Conservation (phyloP, 2,888 invertebrate species). For the Xylocampa areola region DNA sequence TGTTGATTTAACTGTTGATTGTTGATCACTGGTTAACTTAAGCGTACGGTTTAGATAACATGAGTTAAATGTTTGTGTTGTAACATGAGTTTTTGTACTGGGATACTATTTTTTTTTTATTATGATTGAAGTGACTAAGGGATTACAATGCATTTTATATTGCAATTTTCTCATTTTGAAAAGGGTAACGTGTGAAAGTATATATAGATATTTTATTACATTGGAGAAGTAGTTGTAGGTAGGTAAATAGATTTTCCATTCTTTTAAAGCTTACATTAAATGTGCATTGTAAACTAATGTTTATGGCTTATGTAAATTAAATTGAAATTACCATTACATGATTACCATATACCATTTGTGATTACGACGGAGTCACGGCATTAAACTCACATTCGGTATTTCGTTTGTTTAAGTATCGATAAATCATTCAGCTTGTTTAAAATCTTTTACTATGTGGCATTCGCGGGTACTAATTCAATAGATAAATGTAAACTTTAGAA, state of each 20-base stretch:
- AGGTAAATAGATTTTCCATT: neutral
- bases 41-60: neutral
- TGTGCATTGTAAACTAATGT: conserved; percentile 43
- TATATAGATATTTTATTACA: too few species aligned
- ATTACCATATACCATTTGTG: conserved; percentile 60
- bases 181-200: too few species aligned
- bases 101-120: too few species aligned
- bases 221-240: neutral
- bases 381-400: conserved; percentile 59
- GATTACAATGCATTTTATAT: too few species aligned
- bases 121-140: too few species aligned
- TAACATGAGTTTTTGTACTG: too few species aligned
- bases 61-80: too few species aligned
- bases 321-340: conserved; percentile 47
- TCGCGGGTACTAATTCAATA: conserved; percentile 13
- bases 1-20: conserved; percentile 25
- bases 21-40: conserved; percentile 24
- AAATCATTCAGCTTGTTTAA: conserved; percentile 49
- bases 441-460: conserved; percentile 32
- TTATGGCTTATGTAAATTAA: conserved; percentile 50
- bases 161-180: too few species aligned
- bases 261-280: conserved; percentile 20
- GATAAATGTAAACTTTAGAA: conserved; percentile 8
- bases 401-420: conserved; percentile 45
- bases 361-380: conserved; percentile 53